Evolutionary conservation across 2,888 invertebrate genomes (phyloP), one percentile per base, ranked within the genome.

Genomic region (Dasypolia templi): DNA sequence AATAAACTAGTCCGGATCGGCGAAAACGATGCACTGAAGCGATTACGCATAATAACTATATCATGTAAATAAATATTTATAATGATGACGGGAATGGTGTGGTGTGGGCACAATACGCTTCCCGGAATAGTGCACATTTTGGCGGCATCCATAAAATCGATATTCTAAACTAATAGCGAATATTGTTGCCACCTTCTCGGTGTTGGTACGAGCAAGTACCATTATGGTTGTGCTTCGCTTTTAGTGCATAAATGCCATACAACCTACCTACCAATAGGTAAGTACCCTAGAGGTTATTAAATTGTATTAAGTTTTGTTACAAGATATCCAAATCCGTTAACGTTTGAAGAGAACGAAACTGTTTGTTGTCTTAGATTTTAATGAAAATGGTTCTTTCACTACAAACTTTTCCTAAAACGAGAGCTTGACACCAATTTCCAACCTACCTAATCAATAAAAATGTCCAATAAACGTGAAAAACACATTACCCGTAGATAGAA

Each of bases 401-500:
- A 44, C 44, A 51, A 72, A 46, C 46, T 29, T 58, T 46, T 26
- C 51, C 14, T 35, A 35, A 65, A 67, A 61, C 39, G 29, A 26
- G 49, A 56, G 22, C 29, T 29, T 39, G 35, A 58, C 59, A 35
- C 68, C 49, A 35, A 72, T 46, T 56, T 68, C 68, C 58, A 59
- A 17, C 32, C 32, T 53, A 61, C 67, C 53, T 79, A 73, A 83
- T 84, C 87, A 84, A 86, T 88, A 87, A 88, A 88, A 89, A 87
- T 87, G 77, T 86, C 85, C 87, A 91, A 91, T 90, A 91, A 90
- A 91, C 83, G 86, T 83, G 78, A 84, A 86, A 89, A 88, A 88
- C 86, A 89, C 87, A 86, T 85, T 86, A 83, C 78, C 68, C 73
- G 79, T 70, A 87, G 83, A 87, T 88, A 86, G 87, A 86, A 89